Conservation (phyloP, 2,888 invertebrate species). For the Apotomis capreana region DNA sequence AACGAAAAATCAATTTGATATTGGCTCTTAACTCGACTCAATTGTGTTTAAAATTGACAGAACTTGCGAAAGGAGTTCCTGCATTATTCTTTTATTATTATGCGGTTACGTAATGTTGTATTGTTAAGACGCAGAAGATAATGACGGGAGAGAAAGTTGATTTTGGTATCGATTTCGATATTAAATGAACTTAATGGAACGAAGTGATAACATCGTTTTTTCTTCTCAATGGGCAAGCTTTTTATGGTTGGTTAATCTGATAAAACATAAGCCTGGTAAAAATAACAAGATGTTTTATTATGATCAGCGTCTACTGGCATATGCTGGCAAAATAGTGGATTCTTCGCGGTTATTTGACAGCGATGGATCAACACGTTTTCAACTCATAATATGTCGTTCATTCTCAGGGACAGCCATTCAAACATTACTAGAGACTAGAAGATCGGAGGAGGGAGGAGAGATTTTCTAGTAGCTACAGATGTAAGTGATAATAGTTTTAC, state of each 20-base stretch:
- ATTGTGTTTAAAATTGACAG: neutral
- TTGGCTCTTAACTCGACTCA: neutral
- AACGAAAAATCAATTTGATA: neutral
- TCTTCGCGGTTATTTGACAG: no score
- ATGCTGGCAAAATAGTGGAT: no score
- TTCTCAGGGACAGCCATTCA: no score
- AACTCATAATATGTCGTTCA: no score
- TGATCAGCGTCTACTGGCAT: no score
- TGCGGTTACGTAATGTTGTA: neutral
- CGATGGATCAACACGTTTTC: no score
- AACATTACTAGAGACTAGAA: no score
- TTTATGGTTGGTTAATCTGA: constrained; percentile 4
- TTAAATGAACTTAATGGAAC: constrained; percentile 10
- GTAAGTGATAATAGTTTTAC: no score
- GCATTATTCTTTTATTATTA: neutral
- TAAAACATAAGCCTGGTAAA: neutral
- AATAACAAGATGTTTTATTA: no score
- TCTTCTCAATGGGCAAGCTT: neutral
- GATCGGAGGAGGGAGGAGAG: no score
- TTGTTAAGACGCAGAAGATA: constrained; percentile 4
- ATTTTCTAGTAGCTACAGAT: no score
- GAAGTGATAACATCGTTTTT: constrained; percentile 8
- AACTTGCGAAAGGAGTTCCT: neutral
- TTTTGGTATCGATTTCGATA: constrained; percentile 12
- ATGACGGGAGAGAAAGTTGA: constrained; percentile 11